phyloP scores from a whole-genome alignment of 2,888 invertebrate species.

The Trypoxylon attenuatum region DNA sequence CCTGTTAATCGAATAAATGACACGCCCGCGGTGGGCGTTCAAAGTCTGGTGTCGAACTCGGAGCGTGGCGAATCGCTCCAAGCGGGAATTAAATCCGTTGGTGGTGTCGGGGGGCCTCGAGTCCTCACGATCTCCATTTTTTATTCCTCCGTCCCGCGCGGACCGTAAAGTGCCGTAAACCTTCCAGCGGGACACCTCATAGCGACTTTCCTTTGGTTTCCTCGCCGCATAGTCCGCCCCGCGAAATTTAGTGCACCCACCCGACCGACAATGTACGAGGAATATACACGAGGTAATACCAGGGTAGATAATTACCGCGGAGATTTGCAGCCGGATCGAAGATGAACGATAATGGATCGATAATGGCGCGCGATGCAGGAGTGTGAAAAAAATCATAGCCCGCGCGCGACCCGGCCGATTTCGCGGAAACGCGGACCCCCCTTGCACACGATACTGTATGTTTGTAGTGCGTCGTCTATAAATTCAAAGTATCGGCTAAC shows the following conservation, averaged over 20 bases:
- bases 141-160: constrained; percentile 1
- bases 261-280: too few relatives aligned
- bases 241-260: too few relatives aligned
- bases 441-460: constrained; percentile 3
- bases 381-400: too few relatives aligned
- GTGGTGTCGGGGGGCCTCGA: constrained; percentile 1
- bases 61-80: constrained; percentile 50
- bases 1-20: constrained; percentile 65
- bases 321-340: background rate
- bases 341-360: background rate
- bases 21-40: constrained; percentile 56
- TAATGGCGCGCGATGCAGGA: background rate
- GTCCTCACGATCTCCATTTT: constrained; percentile 1
- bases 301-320: too few relatives aligned
- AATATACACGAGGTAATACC: too few relatives aligned
- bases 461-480: constrained; percentile 49
- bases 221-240: too few relatives aligned
- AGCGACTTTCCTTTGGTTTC: background rate
- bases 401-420: too few relatives aligned
- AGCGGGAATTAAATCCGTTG: constrained; percentile 35
- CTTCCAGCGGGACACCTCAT: background rate
- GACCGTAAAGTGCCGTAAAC: constrained; percentile 17
- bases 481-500: constrained; percentile 49
- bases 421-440: background rate
- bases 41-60: constrained; percentile 30